A percentile compares a stretch with the other conserved stretches of the same genome.
These are phyloP conservation scores for Denticeps clupeoides DNA, from an alignment of 2,797 vertebrate genomes.

Conservation along the genomic window DNA sequence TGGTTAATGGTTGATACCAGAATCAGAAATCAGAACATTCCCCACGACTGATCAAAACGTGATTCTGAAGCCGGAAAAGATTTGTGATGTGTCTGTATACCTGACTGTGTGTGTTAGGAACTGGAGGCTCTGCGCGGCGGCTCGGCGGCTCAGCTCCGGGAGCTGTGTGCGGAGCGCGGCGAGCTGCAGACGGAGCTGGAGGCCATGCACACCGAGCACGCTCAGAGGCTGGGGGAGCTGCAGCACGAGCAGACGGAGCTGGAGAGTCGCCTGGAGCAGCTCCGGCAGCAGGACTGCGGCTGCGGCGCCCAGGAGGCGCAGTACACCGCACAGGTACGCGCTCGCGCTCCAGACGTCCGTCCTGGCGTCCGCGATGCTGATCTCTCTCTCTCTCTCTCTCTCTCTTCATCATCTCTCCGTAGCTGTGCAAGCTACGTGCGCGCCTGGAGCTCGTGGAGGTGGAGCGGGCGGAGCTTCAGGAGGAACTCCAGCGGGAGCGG, in stretches of 20 bases:
- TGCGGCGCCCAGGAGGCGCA: conserved; percentile 88
- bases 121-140: conserved; percentile 84
- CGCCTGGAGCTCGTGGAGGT: conserved; percentile 82
- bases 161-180: conserved; percentile 81
- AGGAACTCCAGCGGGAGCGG: conserved; percentile 80
- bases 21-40: too few relatives aligned
- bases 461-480: conserved; percentile 85
- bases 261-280: conserved; percentile 86
- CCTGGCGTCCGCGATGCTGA: too few relatives aligned
- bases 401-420: conserved; percentile 11
- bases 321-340: conserved; percentile 82
- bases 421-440: conserved; percentile 82
- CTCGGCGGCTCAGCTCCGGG: conserved; percentile 72
- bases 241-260: conserved; percentile 87
- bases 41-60: too few relatives aligned
- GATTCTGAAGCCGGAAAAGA: conserved; percentile 1
- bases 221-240: conserved; percentile 82
- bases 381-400: too few relatives aligned
- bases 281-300: conserved; percentile 84
- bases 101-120: conserved; percentile 56
- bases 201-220: conserved; percentile 83
- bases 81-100: conserved; percentile 3
- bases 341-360: too few relatives aligned
- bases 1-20: too few relatives aligned
- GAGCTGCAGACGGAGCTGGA: conserved; percentile 89